phyloP scores from a whole-genome alignment of 2,113 vertebrate genomes.

The Chaetorhynchus papuensis region DNA sequence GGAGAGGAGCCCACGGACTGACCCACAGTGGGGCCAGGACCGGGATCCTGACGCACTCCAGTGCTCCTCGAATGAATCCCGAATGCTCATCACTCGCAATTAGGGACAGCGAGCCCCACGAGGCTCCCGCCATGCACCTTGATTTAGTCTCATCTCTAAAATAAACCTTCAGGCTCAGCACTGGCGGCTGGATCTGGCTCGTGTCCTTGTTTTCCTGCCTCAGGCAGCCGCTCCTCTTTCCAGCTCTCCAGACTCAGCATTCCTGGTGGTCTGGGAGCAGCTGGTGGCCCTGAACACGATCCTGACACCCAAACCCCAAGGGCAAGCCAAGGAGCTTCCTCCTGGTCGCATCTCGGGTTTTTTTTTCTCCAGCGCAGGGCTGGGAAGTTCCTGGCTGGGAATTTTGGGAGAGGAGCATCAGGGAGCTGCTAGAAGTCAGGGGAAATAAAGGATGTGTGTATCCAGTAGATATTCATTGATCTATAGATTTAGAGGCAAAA shows the following conservation, averaged over 20 bases:
- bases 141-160: not conserved
- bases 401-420: not conserved
- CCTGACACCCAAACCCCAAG: not conserved
- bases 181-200: not conserved
- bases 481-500: too few species aligned
- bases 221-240: not conserved
- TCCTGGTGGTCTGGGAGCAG: not conserved
- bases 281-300: not conserved
- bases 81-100: rapidly evolving
- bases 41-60: rapidly evolving
- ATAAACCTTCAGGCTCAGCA: not conserved
- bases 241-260: not conserved
- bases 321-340: not conserved
- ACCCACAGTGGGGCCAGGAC: rapidly evolving
- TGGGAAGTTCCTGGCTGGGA: not conserved
- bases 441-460: rapidly evolving
- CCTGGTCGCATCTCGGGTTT: rapidly evolving
- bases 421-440: not conserved
- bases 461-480: too few species aligned
- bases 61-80: rapidly evolving
- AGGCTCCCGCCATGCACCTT: rapidly evolving
- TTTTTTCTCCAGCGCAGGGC: not conserved
- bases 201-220: not conserved
- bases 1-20: not conserved
- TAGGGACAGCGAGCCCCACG: not conserved